Conservation (phyloP, 1,140 invertebrate species). For the Apis cerana region DNA sequence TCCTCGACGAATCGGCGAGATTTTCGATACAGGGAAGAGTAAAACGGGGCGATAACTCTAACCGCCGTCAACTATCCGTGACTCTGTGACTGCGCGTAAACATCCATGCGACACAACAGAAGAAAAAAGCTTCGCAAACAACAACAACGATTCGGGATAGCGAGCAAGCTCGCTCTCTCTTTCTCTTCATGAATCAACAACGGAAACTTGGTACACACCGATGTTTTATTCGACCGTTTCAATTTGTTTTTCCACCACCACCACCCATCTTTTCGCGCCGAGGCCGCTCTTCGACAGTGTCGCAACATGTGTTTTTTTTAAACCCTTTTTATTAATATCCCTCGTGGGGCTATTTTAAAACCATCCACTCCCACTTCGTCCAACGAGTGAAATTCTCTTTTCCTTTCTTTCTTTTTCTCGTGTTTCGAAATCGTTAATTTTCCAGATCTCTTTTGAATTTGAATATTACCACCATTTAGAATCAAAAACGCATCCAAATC, state of each 20-base stretch:
- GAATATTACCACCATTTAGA: no score
- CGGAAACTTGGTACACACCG: not conserved
- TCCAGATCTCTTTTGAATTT: no score
- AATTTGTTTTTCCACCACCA: not conserved
- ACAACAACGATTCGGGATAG: not conserved
- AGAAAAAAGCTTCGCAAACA: not conserved
- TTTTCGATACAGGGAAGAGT: not conserved
- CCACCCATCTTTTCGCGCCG: not conserved
- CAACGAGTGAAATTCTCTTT: not conserved
- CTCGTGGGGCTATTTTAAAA: not conserved
- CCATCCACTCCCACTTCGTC: not conserved
- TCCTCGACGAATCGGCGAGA: not conserved
- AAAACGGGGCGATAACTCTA: not conserved
- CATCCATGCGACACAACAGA: not conserved
- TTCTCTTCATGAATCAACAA: slow-evolving; percentile 5
- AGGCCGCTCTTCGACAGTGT: not conserved
- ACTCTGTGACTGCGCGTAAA: not conserved
- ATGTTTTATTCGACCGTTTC: slow-evolving; percentile 12
- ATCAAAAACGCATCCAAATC: no score
- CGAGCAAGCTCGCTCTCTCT: not conserved
- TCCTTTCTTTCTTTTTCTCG: not conserved
- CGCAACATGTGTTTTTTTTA: not conserved
- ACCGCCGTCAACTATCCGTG: not conserved
- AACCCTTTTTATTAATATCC: not conserved
- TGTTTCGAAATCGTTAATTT: not conserved